These are phyloP conservation scores for Calliphora vicina DNA, from an alignment of 1,140 invertebrate species.

Conservation along the genomic window DNA sequence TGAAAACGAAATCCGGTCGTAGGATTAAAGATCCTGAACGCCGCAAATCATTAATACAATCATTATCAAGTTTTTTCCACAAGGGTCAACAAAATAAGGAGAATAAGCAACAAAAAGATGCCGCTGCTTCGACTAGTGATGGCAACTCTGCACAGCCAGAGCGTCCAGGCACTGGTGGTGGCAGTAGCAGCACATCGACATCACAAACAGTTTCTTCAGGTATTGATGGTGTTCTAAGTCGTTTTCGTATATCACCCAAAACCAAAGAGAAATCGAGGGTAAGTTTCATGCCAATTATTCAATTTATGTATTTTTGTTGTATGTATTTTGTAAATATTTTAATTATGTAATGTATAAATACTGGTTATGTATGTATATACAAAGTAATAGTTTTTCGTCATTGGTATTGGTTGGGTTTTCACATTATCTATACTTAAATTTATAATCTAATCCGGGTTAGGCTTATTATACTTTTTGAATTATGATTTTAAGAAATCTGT, in stretches of 20 bases:
- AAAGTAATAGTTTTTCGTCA: not conserved
- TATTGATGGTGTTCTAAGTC: conserved; percentile 66
- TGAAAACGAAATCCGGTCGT: conserved; percentile 62
- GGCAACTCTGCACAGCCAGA: conserved; percentile 57
- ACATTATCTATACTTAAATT: not conserved
- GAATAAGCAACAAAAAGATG: not conserved
- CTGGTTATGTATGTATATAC: not conserved
- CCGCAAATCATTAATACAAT: conserved; percentile 83
- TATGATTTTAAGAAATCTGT: not conserved
- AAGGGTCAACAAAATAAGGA: conserved; percentile 64
- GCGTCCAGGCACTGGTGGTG: conserved; percentile 55
- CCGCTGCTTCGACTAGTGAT: conserved; percentile 42
- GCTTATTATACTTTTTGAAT: not conserved
- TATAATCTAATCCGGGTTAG: not conserved
- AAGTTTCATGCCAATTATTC: conserved; percentile 44
- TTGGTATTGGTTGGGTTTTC: not conserved
- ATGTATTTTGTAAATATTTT: not conserved
- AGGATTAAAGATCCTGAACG: conserved; percentile 73
- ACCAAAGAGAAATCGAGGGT: conserved; percentile 77
- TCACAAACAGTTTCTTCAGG: conserved; percentile 48
- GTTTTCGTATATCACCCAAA: conserved; percentile 71
- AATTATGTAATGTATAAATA: too few relatives aligned
- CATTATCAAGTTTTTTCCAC: conserved; percentile 82
- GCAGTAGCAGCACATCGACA: conserved; percentile 23
- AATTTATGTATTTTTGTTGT: not conserved